Base-by-base conservation (phyloP, 92 coral and sea anemone species). In the Palythoa grandis region DNA sequence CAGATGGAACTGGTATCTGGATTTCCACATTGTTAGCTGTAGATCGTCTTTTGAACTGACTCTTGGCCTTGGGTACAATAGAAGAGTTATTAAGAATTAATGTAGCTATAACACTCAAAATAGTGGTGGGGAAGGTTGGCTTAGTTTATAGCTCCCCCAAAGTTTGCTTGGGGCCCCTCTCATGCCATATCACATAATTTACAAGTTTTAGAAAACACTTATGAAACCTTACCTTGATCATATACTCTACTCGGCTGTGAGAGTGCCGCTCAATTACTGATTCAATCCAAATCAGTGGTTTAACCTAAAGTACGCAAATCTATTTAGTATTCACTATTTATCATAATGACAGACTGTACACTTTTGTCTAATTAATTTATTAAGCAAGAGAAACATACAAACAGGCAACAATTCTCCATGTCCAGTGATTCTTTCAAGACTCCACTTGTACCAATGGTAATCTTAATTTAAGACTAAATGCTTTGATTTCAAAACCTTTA, bases 21-120 rank as follows among this genome's bases (percentile, higher is more conserved):
- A 97, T 97, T 86, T 97, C 99, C 54, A 97, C 99, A 89, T 97
- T 97, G 92, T 97, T 97, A 52, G 99, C 99, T 38, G 99, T 97
- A 74, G 99, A 97, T 54, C 99, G 92, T 69, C 98, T 91, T 82
- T 97, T 97, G 86, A 97, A 97, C 67, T 97, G 99, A 86, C 99
- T 97, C 86, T 97, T 97, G 22, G 99, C 99, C 99, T 97, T 60
- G 35, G 17, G 37, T 39, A 54, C 11, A 67, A 25, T 12, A 5
- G 15, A 58, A 52, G 47, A 69, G 40, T 23, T 29, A 29, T 8
- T 22, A 4, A 25, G 19, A 8, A 12, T 11, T 22, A 69, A 11
- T 1, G 43, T 25, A 2, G 74, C 5, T 7, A 24, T 29, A 69
- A 2, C 8, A 69, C 5, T 22, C 35, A 11, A 25, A 29, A 10